Conservation (phyloP, 2,888 invertebrate genomes). For the Lampropteryx suffumata region DNA sequence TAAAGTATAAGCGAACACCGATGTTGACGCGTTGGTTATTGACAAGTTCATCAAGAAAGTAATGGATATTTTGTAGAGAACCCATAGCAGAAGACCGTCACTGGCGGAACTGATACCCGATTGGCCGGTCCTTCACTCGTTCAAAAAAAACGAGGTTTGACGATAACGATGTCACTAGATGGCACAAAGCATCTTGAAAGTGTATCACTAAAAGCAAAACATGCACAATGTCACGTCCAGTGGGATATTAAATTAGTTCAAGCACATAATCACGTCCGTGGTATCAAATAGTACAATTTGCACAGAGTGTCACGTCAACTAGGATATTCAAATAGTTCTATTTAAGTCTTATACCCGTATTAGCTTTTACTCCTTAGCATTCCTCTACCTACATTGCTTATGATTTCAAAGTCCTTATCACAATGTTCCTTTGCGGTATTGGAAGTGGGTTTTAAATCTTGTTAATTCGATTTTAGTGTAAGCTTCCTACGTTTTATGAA, state of each 20-base stretch:
- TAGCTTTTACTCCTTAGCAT: neutral
- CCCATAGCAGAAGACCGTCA: constrained; percentile 89
- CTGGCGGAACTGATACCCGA: constrained; percentile 98
- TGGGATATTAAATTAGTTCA: constrained; percentile 51
- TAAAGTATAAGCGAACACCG: constrained; percentile 6
- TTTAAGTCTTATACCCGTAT: constrained; percentile 22
- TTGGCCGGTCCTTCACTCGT: constrained; percentile 95
- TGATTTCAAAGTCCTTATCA: neutral
- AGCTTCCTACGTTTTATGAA: constrained; percentile 37
- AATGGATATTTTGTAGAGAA: constrained; percentile 79
- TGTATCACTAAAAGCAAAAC: constrained; percentile 68
- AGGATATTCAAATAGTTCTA: constrained; percentile 52
- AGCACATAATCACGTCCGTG: constrained; percentile 43
- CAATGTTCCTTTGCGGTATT: neutral
- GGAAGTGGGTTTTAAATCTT: neutral
- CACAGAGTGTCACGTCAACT: constrained; percentile 39
- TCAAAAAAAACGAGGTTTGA: constrained; percentile 94
- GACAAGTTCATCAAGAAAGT: constrained; percentile 53
- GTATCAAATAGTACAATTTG: constrained; percentile 47
- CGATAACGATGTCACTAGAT: constrained; percentile 62
- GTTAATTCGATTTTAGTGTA: constrained; percentile 27
- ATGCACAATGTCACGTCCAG: constrained; percentile 48
- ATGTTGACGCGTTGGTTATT: constrained; percentile 9
- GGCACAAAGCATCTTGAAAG: constrained; percentile 74
- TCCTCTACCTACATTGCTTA: neutral